Base-by-base conservation (phyloP, 2,797 vertebrate genomes). In the Sebastes diploproa region DNA sequence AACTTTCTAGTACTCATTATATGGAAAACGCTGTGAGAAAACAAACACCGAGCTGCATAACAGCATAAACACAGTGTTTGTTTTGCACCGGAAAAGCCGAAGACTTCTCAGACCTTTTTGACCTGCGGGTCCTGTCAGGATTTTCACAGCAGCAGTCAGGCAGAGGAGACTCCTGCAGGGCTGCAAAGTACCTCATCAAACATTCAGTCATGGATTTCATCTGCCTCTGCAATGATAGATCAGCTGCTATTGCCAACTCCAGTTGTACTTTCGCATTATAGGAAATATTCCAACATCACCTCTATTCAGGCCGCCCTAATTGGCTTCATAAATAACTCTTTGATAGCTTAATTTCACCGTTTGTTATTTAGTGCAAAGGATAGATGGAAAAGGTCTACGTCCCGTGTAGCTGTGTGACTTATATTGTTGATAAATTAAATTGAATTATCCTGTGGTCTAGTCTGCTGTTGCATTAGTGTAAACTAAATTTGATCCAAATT, bases 151-250 rank as follows among this genome's bases (percentile, higher is more conserved):
- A 64, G 82, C 75, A 81, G 83, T 81, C 78, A 63, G 77, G 84
- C 80, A 75, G 72, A 84, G 62, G 82, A 90, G 79, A 80, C 62
- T 77, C 84, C 87, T 86, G 84, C 86, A 78, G 89, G 76, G 86
- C 88, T 80, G 82, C 72, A 84, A 77, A 87, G 73, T 60, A 64
- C 88, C 84, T 92, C 89, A 86, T 94, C 88, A 87, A 85, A 89
- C 82, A 88, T 86, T 80, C 87, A 91, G 72, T 52, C 69, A 27
- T 74, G 83, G 87, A 77, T 89, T 86, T 86, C 71, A 61, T 73
- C 84, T 23, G 2, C 76, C 56, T 81, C 61, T 73, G 72, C 71
- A 50, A 34, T 58, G 74, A 88, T 81, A 79, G 67, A 87, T 80
- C 71, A 42, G 75, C 63, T 66, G 0, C 72, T 69, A 23, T 78